phyloP scores from a whole-genome alignment of 2,888 invertebrate genomes.

The Troides helena region DNA sequence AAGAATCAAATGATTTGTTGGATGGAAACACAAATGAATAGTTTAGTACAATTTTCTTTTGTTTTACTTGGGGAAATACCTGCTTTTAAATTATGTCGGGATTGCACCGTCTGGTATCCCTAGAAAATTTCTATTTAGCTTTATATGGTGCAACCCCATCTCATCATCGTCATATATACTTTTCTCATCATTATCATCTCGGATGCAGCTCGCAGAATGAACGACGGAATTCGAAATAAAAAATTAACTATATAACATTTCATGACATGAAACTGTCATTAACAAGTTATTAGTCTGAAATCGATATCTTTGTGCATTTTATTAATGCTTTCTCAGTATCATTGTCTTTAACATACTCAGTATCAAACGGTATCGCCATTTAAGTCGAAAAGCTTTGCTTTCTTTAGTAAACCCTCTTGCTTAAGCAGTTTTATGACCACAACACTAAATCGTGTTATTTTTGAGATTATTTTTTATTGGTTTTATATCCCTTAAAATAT shows the following conservation, averaged over 20 bases:
- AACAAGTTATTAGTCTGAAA: neutral
- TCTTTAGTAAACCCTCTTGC: neutral
- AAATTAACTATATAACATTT: too few species aligned
- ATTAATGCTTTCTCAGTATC: neutral
- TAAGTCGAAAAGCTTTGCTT: too few species aligned
- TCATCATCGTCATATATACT: too few species aligned
- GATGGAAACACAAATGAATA: conserved; percentile 21
- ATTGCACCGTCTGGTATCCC: neutral
- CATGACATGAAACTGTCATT: neutral
- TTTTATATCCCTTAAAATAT: too few species aligned
- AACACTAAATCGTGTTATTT: too few species aligned
- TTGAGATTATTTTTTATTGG: too few species aligned
- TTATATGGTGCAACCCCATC: too few species aligned
- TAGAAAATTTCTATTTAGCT: too few species aligned
- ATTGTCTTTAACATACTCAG: neutral
- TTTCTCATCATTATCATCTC: too few species aligned
- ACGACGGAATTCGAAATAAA: too few species aligned
- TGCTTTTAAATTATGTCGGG: neutral
- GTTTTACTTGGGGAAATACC: neutral
- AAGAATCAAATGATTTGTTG: neutral
- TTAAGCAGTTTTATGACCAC: neutral
- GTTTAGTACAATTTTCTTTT: neutral
- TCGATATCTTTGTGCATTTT: neutral
- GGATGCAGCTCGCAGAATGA: too few species aligned
- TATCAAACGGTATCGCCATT: neutral